Evolutionary conservation across 2,797 vertebrate genomes (phyloP).

Genomic region (Acanthiza pusilla): DNA sequence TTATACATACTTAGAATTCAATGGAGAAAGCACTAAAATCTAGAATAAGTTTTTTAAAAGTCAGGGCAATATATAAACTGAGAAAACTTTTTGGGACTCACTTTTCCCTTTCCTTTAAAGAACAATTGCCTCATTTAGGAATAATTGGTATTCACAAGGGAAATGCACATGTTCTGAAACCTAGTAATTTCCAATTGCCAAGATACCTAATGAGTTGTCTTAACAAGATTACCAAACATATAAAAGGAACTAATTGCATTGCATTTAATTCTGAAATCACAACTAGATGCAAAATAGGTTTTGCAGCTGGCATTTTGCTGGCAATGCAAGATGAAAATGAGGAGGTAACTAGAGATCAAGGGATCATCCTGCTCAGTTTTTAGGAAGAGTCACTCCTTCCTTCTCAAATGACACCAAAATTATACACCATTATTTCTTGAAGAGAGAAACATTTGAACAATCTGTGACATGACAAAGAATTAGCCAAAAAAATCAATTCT

Average conservation of each 20-base stretch:
- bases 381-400: constrained; percentile 53
- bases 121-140: constrained; percentile 65
- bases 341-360: constrained; percentile 59
- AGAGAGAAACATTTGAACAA: background rate
- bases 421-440: constrained; percentile 8
- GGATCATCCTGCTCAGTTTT: constrained; percentile 44
- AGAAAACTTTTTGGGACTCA: constrained; percentile 16
- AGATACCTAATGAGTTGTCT: constrained; percentile 70
- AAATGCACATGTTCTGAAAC: constrained; percentile 66
- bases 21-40: background rate
- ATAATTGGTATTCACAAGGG: constrained; percentile 68
- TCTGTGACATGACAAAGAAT: constrained; percentile 8
- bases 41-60: constrained; percentile 6
- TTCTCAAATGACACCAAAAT: constrained; percentile 46
- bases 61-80: background rate
- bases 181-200: constrained; percentile 69
- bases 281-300: constrained; percentile 65
- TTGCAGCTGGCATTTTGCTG: constrained; percentile 69
- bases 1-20: background rate
- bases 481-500: background rate
- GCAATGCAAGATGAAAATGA: constrained; percentile 64
- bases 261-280: constrained; percentile 69
- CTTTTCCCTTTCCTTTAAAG: constrained; percentile 43
- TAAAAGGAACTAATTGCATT: constrained; percentile 70
- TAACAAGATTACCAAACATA: constrained; percentile 71